Evolutionary conservation across 1,140 invertebrate genomes (phyloP), one percentile per base, ranked within the genome.

Genomic region (Drosophila saltans): DNA sequence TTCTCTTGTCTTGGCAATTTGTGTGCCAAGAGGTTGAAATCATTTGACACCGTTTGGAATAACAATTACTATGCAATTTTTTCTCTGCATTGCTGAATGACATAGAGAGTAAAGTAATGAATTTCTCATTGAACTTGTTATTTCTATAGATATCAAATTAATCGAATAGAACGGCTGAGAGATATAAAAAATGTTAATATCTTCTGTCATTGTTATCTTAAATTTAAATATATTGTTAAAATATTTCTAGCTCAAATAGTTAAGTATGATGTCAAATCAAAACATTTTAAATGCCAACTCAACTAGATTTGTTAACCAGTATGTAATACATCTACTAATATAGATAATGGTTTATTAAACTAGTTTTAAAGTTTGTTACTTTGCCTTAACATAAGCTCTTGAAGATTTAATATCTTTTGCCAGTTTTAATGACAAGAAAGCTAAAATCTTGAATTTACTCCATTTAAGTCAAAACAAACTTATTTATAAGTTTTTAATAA

Each of bases 41-140:
- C 69, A 83, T 80, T 88, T 86, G 76, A 86, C 83, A 86, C 79
- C 76, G 74, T 80, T 79, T 71, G 80, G 67, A 72, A 74, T 77
- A 69, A 52, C 72, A 86, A 86, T 85, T 88, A 79, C 67, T 62
- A 56, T 66, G 74, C 70, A 88, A 16, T 64, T 74, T 72, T 75
- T 72, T 75, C 40, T 5, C 6, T 63, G 39, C 56, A 58, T 26
- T 48, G 24, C 4, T 26, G 45, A 52, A 45, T 52, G 67, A 65
- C 71, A 72, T 33, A 30, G 63, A 55, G 45, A 26, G 45, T 52
- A 26, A 68, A 26, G 45, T 52, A 26, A 68, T 40, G 36, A 36
- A 61, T 75, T 67, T 80, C 79, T 66, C 71, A 88, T 79, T 85
- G 65, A 84, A 81, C 85, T 79, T 72, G 68, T 64, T 86, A 76